These are phyloP conservation scores for Rallus crepitans DNA, from an alignment of 2,797 vertebrate genomes.

Conservation along the genomic window DNA sequence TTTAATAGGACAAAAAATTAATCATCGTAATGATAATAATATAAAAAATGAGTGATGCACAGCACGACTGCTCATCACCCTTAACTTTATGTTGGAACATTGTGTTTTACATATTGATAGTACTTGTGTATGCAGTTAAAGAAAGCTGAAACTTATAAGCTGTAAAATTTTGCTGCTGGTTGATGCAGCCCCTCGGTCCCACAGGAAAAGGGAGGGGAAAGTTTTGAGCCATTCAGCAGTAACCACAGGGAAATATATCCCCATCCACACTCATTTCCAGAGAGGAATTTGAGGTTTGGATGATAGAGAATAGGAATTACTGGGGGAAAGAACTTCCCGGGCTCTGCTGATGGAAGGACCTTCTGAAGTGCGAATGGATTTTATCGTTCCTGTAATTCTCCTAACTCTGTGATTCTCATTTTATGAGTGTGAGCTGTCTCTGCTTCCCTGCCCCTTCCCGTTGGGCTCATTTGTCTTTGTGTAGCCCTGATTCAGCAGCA, in stretches of 20 bases:
- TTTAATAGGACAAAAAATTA: no score
- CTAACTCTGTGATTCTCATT: slow-evolving; percentile 36
- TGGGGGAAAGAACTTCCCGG: slow-evolving; percentile 38
- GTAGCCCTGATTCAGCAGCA: slow-evolving; percentile 44
- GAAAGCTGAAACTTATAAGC: neutral
- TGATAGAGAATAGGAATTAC: slow-evolving; percentile 21
- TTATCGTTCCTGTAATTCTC: slow-evolving; percentile 33
- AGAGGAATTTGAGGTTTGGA: slow-evolving; percentile 64
- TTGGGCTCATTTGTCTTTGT: neutral
- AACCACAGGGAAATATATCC: slow-evolving; percentile 28
- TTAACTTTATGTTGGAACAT: neutral
- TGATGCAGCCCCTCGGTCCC: neutral
- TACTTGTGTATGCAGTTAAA: neutral
- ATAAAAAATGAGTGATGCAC: no score
- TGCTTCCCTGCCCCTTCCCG: slow-evolving; percentile 14
- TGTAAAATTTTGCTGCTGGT: neutral
- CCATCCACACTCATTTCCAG: slow-evolving; percentile 43
- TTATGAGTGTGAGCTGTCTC: slow-evolving; percentile 45
- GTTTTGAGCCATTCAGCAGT: slow-evolving; percentile 26
- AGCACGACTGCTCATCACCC: no score
- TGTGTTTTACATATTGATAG: neutral
- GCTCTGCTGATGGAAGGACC: neutral
- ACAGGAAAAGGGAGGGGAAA: slow-evolving; percentile 43
- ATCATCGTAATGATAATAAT: no score
- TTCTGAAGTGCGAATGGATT: slow-evolving; percentile 36